Conservation (phyloP, 2,113 vertebrate genomes). For the Oryzias woworae region DNA sequence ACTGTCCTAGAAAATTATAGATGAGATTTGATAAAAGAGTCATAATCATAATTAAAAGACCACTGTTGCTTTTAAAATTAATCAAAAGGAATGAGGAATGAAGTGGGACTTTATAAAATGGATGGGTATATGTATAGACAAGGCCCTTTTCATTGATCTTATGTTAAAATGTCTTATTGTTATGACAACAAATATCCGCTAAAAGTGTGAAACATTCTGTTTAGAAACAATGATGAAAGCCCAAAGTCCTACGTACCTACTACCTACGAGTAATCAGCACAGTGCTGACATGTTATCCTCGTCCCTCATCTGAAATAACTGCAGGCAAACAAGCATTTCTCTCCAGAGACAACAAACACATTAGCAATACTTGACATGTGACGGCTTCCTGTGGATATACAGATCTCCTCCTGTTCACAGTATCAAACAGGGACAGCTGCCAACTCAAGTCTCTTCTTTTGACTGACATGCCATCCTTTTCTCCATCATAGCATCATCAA, state of each 20-base stretch:
- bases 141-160: too few relatives aligned
- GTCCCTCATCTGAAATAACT: slow-evolving; percentile 27
- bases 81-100: too few relatives aligned
- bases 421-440: slow-evolving; percentile 62
- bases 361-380: slow-evolving; percentile 63
- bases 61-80: too few relatives aligned
- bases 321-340: slow-evolving; percentile 44
- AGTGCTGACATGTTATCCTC: neutral
- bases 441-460: slow-evolving; percentile 25
- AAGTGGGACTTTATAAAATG: too few relatives aligned
- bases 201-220: neutral
- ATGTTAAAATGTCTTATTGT: too few relatives aligned
- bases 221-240: neutral
- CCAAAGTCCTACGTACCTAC: neutral
- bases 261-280: neutral
- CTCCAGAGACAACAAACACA: slow-evolving; percentile 56
- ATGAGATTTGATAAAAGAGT: too few relatives aligned
- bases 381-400: slow-evolving; percentile 54
- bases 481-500: slow-evolving; percentile 44
- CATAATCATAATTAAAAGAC: too few relatives aligned
- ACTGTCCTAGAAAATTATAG: too few relatives aligned
- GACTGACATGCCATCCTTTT: slow-evolving; percentile 28
- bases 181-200: too few relatives aligned
- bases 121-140: too few relatives aligned
- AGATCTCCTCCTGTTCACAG: slow-evolving; percentile 45